Base-by-base conservation (phyloP, 2,797 vertebrate species). In the Cheirogaleus major region DNA sequence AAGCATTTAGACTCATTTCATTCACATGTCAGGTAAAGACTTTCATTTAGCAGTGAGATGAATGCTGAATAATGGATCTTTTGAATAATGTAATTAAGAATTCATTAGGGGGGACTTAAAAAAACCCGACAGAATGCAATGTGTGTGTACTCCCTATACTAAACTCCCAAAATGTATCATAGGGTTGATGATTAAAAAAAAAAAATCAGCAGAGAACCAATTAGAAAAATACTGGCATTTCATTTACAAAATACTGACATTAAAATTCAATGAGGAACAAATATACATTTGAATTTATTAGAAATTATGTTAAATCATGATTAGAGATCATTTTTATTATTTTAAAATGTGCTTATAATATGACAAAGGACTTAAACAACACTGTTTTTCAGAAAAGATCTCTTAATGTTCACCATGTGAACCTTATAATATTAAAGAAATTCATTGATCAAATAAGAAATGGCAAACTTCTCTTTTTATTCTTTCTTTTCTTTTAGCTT, bases 41-140 rank as follows among this genome's bases (percentile, higher is more conserved):
- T 98, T 98, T 98, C 98, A 98, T 98, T 98, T 99, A 98, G 98
- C 98, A 98, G 97, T 97, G 98, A 99, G 98, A 98, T 98, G 99
- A 99, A 99, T 99, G 98, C 98, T 98, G 98, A 99, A 99, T 98
- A 99, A 98, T 98, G 98, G 98, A 98, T 98, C 98, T 98, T 98
- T 99, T 99, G 98, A 99, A 98, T 98, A 99, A 99, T 98, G 98
- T 98, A 98, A 99, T 99, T 99, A 99, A 99, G 98, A 99, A 99
- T 98, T 99, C 98, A 99, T 99, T 98, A 98, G 98, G 98, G 97
- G 97, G 96, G 91, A 92, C 97, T 96, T 98, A 96, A 97, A 98
- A 98, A 98, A 98, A 97, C 95, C 96, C 95, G 97, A 97, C 89
- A 96, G 98, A 98, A 99, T 98, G 98, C 98, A 98, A 80, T 97